A percentile compares a stretch with the other conserved stretches of the same genome.
phyloP scores from a whole-genome alignment of 2,888 invertebrate species.

The Chrysopilus asiliformis region DNA sequence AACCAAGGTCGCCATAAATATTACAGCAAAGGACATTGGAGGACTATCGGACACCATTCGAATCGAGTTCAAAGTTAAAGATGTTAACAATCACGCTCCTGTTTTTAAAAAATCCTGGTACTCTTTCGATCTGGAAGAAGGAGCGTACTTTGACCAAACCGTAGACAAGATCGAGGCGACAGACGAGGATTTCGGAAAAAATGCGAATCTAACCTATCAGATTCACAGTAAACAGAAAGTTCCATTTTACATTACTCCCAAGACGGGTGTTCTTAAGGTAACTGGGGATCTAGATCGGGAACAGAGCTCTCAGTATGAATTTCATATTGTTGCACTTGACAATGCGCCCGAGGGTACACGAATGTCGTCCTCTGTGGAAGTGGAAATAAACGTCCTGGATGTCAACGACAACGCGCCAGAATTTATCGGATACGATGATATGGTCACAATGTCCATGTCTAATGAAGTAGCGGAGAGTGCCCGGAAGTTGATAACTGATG shows the following conservation, averaged over 20 bases:
- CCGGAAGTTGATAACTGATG: constrained; percentile 11
- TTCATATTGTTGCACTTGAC: constrained; percentile 61
- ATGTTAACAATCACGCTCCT: constrained; percentile 74
- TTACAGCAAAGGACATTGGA: constrained; percentile 64
- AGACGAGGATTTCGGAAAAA: constrained; percentile 67
- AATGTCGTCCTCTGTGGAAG: constrained; percentile 57
- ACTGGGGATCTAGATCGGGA: constrained; percentile 69
- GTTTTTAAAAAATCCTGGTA: constrained; percentile 73
- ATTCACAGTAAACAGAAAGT: constrained; percentile 41
- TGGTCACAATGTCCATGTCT: constrained; percentile 12
- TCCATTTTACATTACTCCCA: constrained; percentile 58
- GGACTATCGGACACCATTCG: constrained; percentile 56
- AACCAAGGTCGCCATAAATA: constrained; percentile 58
- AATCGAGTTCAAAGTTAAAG: constrained; percentile 57
- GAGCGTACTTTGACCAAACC: constrained; percentile 53
- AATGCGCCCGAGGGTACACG: constrained; percentile 47
- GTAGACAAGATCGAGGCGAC: constrained; percentile 65
- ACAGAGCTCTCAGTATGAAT: constrained; percentile 50
- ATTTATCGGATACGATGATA: constrained; percentile 63
- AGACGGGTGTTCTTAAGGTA: constrained; percentile 55
- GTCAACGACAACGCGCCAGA: constrained; percentile 72
- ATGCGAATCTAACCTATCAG: constrained; percentile 62
- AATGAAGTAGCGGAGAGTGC: constrained; percentile 37
- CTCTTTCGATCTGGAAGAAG: constrained; percentile 68
- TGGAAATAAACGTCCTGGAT: constrained; percentile 69